A percentile compares a stretch with the other conserved stretches of the same genome.
These are phyloP conservation scores for Meloidogyne floridensis DNA, from an alignment of 1,140 invertebrate species.

Conservation along the genomic window DNA sequence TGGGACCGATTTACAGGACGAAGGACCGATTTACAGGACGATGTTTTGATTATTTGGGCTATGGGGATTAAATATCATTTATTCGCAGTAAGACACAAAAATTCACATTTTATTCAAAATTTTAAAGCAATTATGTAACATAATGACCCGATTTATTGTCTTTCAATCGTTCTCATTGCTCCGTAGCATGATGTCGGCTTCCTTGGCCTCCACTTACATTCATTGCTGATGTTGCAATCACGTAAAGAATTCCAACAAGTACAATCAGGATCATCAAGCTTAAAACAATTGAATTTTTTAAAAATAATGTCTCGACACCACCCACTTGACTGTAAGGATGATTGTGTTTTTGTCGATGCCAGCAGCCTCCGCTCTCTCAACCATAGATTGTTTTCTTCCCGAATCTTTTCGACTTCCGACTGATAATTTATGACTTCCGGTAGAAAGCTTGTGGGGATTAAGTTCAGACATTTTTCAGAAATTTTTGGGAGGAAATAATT, in stretches of 20 bases:
- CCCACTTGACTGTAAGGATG: conserved; percentile 23
- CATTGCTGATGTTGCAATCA: conserved; percentile 27
- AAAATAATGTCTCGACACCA: background rate
- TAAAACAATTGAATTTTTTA: background rate
- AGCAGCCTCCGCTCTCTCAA: conserved; percentile 16
- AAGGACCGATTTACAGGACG: no score
- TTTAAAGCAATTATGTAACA: no score
- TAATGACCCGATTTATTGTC: no score
- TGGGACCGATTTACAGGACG: no score
- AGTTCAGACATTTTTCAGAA: background rate
- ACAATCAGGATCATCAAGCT: conserved; percentile 17
- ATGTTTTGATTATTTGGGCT: no score
- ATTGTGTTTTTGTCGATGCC: conserved; percentile 28
- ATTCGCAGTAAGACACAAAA: no score
- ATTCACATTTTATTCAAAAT: no score
- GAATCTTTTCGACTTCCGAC: conserved; percentile 3
- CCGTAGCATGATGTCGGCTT: background rate
- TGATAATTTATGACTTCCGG: background rate
- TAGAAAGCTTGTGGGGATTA: background rate
- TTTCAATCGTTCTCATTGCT: background rate
- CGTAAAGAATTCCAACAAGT: conserved; percentile 15
- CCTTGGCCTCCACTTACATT: conserved; percentile 7
- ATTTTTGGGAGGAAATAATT: no score
- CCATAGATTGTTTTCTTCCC: background rate
- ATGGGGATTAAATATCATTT: no score